phyloP scores from a whole-genome alignment of 1,140 invertebrate species.

The Aphelenchoides besseyi region DNA sequence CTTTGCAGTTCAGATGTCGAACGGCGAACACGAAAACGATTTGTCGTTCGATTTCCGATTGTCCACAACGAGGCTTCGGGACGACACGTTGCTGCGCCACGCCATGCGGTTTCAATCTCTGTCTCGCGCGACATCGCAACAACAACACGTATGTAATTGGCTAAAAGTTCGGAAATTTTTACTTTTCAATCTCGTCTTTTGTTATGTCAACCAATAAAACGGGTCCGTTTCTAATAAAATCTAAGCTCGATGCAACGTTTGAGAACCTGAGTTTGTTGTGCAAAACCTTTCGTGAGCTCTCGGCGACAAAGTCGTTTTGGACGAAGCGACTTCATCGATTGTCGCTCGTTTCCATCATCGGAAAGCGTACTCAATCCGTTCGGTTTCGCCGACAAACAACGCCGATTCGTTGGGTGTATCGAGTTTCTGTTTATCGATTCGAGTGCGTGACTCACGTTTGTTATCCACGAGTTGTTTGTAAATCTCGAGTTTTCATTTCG shows the following conservation, averaged over 20 bases:
- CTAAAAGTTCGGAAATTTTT: too few species aligned
- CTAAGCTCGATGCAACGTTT: too few species aligned
- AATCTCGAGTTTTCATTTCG: not conserved
- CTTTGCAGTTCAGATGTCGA: not conserved
- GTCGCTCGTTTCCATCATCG: too few species aligned
- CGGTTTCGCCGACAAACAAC: not conserved
- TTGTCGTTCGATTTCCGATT: not conserved
- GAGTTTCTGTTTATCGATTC: not conserved
- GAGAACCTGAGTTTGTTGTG: too few species aligned
- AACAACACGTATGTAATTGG: constrained; percentile 5
- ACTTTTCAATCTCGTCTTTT: not conserved
- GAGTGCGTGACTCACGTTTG: not conserved
- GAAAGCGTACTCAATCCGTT: too few species aligned
- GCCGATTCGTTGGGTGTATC: too few species aligned
- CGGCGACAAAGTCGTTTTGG: too few species aligned
- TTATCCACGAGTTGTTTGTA: not conserved
- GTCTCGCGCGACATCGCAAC: not conserved
- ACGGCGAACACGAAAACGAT: not conserved
- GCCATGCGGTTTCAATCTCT: constrained; percentile 4
- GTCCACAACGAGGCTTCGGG: constrained; percentile 1
- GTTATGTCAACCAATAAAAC: not conserved
- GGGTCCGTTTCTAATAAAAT: too few species aligned
- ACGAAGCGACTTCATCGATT: too few species aligned
- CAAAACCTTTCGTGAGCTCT: too few species aligned
- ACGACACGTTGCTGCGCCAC: not conserved